Evolutionary conservation across 1,140 invertebrate species (phyloP), one percentile per base, ranked within the genome.

Genomic region (Diabrotica virgifera): DNA sequence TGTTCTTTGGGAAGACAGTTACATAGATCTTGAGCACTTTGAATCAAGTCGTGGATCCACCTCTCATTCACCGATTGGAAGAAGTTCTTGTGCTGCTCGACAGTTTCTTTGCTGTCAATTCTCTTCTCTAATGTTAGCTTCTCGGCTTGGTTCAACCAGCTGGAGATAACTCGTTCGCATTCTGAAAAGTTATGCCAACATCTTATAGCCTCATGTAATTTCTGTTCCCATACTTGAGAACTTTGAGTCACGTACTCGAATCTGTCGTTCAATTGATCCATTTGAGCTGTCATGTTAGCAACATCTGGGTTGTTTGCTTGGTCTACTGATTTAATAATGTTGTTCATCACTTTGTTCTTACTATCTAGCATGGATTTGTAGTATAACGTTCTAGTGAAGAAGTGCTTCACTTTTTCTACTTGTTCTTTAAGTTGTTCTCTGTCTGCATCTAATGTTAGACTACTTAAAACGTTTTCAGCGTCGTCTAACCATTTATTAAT

Each of bases 321-420:
- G 58, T 90, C 87, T 5, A 92, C 86, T 0, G 90, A 86, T 72
- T 90, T 90, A 0, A 91, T 82, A n/a, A 97, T 90, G 72, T 88
- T 95, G 67, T 89, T 87, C 78, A 95, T 90, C n/a, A 96, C 89
- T 81, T 96, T 96, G 78, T 95, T 96, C 79, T 96, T 96, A 72
- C 92, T 96, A 70, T 96, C 94, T 51, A 97, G 76, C 89, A 96
- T 95, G 0, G 94, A 95, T 75, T 91, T 92, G 78, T 96, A 96
- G 77, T 96, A 96, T 0, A 94, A 85, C 0, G 88, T 92, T 64
- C 93, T 86, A 0, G 92, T 89, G 77, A 96, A 95, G 81, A 95
- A 95, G 12, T 86, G 84, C 77, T 95, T 94, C 73, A 97, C 91
- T 70, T 85, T 87, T 58, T 94, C 91, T 24, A 96, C 82, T 61